Evolutionary conservation across 2,888 invertebrate genomes (phyloP).

Genomic region (Xanthorhoe designata): DNA sequence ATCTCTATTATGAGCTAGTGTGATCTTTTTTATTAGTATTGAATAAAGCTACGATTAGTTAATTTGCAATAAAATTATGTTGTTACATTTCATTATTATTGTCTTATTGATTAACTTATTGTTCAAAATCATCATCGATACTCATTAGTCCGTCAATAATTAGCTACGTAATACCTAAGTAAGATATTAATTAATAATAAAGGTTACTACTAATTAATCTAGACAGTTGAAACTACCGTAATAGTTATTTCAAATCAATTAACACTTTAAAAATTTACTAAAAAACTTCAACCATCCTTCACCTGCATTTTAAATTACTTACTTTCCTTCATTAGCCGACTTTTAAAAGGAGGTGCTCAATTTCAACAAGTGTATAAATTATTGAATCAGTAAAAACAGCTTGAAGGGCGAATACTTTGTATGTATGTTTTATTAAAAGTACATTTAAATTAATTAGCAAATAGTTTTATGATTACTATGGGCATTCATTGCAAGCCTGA

Average conservation of each 20-base stretch:
- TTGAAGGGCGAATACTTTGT: background rate
- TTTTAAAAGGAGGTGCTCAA: constrained; percentile 7
- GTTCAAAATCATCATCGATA: background rate
- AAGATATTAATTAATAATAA: background rate
- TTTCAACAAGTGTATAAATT: background rate
- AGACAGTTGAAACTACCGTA: background rate
- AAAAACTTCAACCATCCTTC: constrained; percentile 33
- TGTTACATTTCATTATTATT: background rate
- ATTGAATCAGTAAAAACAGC: background rate
- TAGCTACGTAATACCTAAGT: background rate
- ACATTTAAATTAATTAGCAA: constrained; percentile 17
- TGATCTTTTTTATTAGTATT: no score
- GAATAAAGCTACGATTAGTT: no score
- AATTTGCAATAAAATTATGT: no score
- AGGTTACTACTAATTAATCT: background rate
- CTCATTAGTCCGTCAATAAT: background rate
- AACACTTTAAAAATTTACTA: constrained; percentile 8
- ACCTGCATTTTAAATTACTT: constrained; percentile 38
- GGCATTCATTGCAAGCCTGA: background rate
- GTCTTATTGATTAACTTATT: background rate
- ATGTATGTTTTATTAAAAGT: constrained; percentile 18
- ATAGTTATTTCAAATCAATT: constrained; percentile 4
- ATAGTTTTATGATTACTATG: constrained; percentile 5
- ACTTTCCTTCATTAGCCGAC: constrained; percentile 34
- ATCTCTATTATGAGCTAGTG: no score